Evolutionary conservation across 2,797 vertebrate species (phyloP), one percentile per base, ranked within the genome.

Genomic region (Limosa lapponica): DNA sequence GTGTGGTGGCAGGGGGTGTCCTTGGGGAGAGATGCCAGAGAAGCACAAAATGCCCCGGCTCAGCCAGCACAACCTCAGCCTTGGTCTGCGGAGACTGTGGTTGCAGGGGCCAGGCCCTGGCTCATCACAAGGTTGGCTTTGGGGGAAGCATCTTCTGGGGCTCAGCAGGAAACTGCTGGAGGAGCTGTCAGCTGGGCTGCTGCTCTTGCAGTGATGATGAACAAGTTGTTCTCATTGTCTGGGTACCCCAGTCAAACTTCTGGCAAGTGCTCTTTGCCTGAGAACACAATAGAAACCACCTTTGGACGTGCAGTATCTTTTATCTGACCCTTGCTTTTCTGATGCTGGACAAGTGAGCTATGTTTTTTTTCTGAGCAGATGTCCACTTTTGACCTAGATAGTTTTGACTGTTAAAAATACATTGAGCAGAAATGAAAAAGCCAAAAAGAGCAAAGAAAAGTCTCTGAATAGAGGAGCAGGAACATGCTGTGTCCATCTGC

Each of bases 191-290:
- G 22, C 66, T 34, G 46, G 46, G 37, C 43, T 61, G 59, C 48
- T 39, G 54, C n/a, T 24, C 0, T 44, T 1, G 5, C 48, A 8
- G 44, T 0, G 36, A 3, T 20, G 59, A 13, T 19, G 51, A 46
- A 48, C 10, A 6, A 6, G 36, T 5, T 34, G 46, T 32, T 52
- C 64, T 37, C 17, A 24, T 27, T 16, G 23, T 41, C 55, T 67
- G 49, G 27, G 11, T 34, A 32, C 34, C 49, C 8, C 25, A 16
- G 16, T 14, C 16, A 28, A 8, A 6, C 44, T 17, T 61, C 58
- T 46, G 83, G n/a, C 49, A 15, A 25, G 49, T 5, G 34, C 54
- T 41, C 7, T 52, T 84, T 55, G 28, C 3, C 44, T 24, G 23
- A 52, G 44, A 79, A 7, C 25, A 55, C 49, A 10, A 30, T 13